phyloP scores from a whole-genome alignment of 2,888 invertebrate species.

The Lasius fuliginosus region DNA sequence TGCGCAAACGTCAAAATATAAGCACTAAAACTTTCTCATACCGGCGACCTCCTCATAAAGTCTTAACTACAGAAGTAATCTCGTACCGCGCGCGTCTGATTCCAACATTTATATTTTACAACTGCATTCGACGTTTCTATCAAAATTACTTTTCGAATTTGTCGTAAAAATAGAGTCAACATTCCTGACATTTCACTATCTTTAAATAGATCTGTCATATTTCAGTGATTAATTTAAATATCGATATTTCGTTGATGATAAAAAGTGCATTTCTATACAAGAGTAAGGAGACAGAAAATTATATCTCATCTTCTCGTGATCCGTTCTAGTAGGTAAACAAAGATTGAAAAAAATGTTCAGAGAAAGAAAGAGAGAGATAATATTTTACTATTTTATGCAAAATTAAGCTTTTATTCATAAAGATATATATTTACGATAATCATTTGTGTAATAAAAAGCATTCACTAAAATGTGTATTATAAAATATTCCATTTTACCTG shows the following conservation, averaged over 20 bases:
- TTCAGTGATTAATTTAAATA: conserved; percentile 27
- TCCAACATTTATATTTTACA: conserved; percentile 37
- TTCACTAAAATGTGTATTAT: background rate
- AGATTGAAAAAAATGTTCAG: background rate
- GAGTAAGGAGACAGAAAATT: background rate
- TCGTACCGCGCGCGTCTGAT: conserved; percentile 9
- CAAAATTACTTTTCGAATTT: conserved; percentile 31
- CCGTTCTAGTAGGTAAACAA: background rate
- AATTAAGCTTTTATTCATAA: background rate
- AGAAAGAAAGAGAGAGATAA: background rate
- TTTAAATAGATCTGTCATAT: conserved; percentile 19
- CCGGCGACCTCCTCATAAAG: conserved; percentile 34
- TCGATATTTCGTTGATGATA: background rate
- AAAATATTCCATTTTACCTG: background rate
- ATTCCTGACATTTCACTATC: background rate
- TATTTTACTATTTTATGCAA: background rate
- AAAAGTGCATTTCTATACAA: background rate
- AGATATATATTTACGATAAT: background rate
- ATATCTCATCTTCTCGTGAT: background rate
- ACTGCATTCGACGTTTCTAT: conserved; percentile 34
- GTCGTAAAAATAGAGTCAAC: conserved; percentile 3
- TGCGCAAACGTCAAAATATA: conserved; percentile 47
- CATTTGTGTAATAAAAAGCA: background rate
- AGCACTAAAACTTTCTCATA: conserved; percentile 47
- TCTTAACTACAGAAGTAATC: conserved; percentile 50